Base-by-base conservation (phyloP, 2,113 vertebrate genomes). In the Dendropsophus ebraccatus region DNA sequence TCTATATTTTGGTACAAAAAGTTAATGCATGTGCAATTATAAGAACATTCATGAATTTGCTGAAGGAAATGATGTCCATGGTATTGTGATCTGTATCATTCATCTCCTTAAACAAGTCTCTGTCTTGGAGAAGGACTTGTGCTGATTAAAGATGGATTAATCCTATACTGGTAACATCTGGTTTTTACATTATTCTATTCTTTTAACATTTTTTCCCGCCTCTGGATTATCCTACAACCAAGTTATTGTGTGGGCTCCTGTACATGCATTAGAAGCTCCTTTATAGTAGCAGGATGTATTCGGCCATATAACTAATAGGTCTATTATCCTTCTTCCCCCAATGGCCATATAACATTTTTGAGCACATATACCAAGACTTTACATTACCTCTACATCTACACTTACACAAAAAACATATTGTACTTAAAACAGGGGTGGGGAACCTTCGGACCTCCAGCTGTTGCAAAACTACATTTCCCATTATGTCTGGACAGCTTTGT, bases 131-230 rank as follows among this genome's bases (percentile, higher is more conserved):
- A 35, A 76, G 7, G 12, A 52, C 74, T 30, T 47, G 52, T 50
- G 45, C 73, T 50, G 73, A 49, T 75, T 25, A 75, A 75, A 50
- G 73, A 75, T 50, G 73, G 45, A 75, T 75, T 75, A 75, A 75
- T 75, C n/a, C 45, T 75, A 25, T 14, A 16, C 45, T 45, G 41
- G 45, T 45, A 56, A 79, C 77, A 80, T 80, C 77, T 62, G 77
- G 11, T 45, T 62, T 80, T 62, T 80, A 62, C 30, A 80, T 80
- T 80, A 9, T n/a, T 25, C 17, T 5, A 0, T 60, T 60, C 14
- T 60, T 50, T 30, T 50, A 50, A 0, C 23, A 30, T 75, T 75
- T 56, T 23, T 35, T 78, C 35, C 58, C n/a, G n/a, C 30, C 58
- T 41, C 32, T 10, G n/a, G 12, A 62, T 58, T 41, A 45, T 62